Evolutionary conservation across 2,797 vertebrate genomes (phyloP).

Genomic region (Megaceryle alcyon): DNA sequence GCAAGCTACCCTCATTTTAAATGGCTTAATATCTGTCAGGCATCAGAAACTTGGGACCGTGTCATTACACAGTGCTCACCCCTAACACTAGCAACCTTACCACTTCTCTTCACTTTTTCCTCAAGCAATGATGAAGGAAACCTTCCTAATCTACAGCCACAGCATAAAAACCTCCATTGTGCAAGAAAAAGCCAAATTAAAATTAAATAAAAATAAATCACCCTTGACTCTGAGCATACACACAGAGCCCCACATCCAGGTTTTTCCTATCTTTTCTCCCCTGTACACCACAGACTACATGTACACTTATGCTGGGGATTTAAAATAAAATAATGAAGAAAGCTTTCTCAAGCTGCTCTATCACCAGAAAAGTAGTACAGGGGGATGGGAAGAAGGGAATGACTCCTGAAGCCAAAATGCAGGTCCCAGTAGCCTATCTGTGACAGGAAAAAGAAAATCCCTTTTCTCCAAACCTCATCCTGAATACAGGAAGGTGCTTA

Average conservation of each 20-base stretch:
- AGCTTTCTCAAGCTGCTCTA: background rate
- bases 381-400: background rate
- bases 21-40: background rate
- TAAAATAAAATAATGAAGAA: no score
- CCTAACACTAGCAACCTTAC: background rate
- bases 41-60: background rate
- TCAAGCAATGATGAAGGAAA: background rate
- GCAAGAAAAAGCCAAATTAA: background rate
- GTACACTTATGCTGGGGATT: background rate
- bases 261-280: background rate
- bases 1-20: conserved; percentile 12
- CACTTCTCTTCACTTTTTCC: background rate
- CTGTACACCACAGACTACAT: background rate
- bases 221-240: background rate
- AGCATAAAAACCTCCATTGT: background rate
- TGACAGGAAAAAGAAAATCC: background rate
- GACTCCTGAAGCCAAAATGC: background rate
- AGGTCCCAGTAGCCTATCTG: background rate
- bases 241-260: background rate
- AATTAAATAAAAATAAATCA: background rate
- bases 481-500: background rate
- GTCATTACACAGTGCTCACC: background rate
- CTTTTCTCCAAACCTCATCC: background rate
- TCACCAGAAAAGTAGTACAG: background rate
- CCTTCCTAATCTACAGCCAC: background rate